A percentile compares a stretch with the other conserved stretches of the same genome.
These are phyloP conservation scores for Scaeva pyrastri DNA, from an alignment of 2,888 invertebrate genomes.

Conservation along the genomic window DNA sequence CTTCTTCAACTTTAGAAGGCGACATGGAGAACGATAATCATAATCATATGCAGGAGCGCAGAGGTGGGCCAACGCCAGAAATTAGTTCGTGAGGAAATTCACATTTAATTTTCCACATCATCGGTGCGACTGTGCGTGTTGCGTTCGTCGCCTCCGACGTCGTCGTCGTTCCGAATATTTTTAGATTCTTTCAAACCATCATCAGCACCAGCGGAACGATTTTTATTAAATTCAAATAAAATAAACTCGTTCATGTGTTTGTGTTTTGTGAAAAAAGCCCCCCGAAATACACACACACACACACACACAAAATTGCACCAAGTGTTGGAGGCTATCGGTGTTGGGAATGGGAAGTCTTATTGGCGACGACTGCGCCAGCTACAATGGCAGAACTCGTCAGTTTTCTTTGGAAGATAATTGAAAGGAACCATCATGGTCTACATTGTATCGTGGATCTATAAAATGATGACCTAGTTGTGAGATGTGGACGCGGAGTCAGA, in stretches of 20 bases:
- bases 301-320: not conserved
- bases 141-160: too few relatives aligned
- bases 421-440: slow-evolving; percentile 66
- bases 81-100: slow-evolving; percentile 61
- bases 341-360: slow-evolving; percentile 63
- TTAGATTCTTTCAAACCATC: slow-evolving; percentile 52
- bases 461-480: slow-evolving; percentile 66
- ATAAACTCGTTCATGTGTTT: not conserved
- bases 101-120: slow-evolving; percentile 75
- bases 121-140: slow-evolving; percentile 70
- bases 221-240: slow-evolving; percentile 17
- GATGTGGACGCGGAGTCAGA: slow-evolving; percentile 20
- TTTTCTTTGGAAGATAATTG: slow-evolving; percentile 66
- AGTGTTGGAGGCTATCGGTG: slow-evolving; percentile 25
- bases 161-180: slow-evolving; percentile 69
- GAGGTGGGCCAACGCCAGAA: slow-evolving; percentile 34
- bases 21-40: slow-evolving; percentile 63
- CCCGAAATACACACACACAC: too few relatives aligned
- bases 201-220: slow-evolving; percentile 23
- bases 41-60: slow-evolving; percentile 63
- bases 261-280: slow-evolving; percentile 24
- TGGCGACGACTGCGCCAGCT: slow-evolving; percentile 61
- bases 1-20: not conserved
- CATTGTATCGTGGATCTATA: slow-evolving; percentile 38
- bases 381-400: slow-evolving; percentile 66